Conservation (phyloP, 1,140 invertebrate species). For the Drosophila biarmipes region DNA sequence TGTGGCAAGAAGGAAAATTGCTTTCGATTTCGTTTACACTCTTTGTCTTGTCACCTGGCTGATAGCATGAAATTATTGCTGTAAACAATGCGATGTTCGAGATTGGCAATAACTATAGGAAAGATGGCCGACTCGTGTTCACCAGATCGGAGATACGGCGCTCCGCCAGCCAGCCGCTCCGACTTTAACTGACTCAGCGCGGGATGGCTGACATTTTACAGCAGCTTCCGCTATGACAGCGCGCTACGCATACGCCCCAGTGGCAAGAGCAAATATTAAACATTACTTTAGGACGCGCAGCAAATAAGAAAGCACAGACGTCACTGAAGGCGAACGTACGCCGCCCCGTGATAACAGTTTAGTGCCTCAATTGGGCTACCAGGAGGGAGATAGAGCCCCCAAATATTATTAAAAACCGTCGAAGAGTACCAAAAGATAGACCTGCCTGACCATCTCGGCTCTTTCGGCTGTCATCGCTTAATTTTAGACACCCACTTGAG, state of each 20-base stretch:
- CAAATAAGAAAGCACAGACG: slow-evolving; percentile 64
- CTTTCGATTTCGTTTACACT: neutral
- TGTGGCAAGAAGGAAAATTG: slow-evolving; percentile 1
- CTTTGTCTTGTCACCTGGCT: neutral
- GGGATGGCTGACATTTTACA: slow-evolving; percentile 55
- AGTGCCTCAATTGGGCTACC: slow-evolving; percentile 46
- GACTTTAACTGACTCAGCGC: slow-evolving; percentile 44
- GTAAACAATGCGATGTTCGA: slow-evolving; percentile 42
- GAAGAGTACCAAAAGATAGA: slow-evolving; percentile 31
- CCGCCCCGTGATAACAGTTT: slow-evolving; percentile 55
- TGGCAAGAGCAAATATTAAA: slow-evolving; percentile 56
- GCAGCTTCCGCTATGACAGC: slow-evolving; percentile 41
- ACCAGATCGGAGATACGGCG: slow-evolving; percentile 28
- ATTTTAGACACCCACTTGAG: slow-evolving; percentile 59
- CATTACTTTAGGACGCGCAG: slow-evolving; percentile 23
- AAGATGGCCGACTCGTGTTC: slow-evolving; percentile 39
- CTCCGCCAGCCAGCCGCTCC: neutral
- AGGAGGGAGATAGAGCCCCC: slow-evolving; percentile 1
- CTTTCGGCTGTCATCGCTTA: slow-evolving; percentile 53
- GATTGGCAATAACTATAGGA: slow-evolving; percentile 44
- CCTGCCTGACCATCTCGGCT: slow-evolving; percentile 32
- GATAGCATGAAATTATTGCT: slow-evolving; percentile 48
- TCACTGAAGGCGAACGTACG: slow-evolving; percentile 58
- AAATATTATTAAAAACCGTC: slow-evolving; percentile 17
- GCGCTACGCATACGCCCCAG: slow-evolving; percentile 63